Evolutionary conservation across 2,113 vertebrate species (phyloP), one percentile per base, ranked within the genome.

Genomic region (Danionella cerebrum): DNA sequence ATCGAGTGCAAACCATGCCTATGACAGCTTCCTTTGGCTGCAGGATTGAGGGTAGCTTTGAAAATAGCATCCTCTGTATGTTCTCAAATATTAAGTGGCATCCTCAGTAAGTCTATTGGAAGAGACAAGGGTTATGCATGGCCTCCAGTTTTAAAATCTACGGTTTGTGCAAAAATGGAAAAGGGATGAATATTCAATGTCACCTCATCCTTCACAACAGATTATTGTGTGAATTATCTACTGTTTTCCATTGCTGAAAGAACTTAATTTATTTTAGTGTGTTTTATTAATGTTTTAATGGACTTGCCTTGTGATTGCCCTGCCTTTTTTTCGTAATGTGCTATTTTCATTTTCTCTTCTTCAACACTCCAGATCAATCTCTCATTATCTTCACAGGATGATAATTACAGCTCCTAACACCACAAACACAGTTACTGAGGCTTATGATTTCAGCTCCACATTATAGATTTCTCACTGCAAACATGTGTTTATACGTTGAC

Each of bases 1-100:
- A 67, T 65, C 33, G 67, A 47, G 19, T 35, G 12, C 36, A 29
- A 50, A 11, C 19, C 7, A 12, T 22, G 27, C 13, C 59, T 44
- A 36, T 68, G 68, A 65, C 59, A 36, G 68, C 64, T 68, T 72
- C 25, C 21, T 57, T 51, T 75, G 59, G 48, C 38, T 57, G 35
- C 67, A 51, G 65, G 33, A 53, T 36, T 12, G 16, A 22, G 11
- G 25, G 58, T 27, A 31, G 25, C 38, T 53, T 51, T 60, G 35
- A 6, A 63, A 41, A 54, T 57, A 59, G 39, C 14, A 24, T 29
- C 14, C 24, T 48, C 18, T 27, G 5, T 16, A 31, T 31, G 13
- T 53, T 53, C 27, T 53, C 9, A 53, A 53, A 53, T 19, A 53
- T 33, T 53, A 33, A 29, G 27, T 3, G 8, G 8, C 9, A 9